These are phyloP conservation scores for Apotomis turbidana DNA, from an alignment of 2,888 invertebrate species.

Conservation along the genomic window DNA sequence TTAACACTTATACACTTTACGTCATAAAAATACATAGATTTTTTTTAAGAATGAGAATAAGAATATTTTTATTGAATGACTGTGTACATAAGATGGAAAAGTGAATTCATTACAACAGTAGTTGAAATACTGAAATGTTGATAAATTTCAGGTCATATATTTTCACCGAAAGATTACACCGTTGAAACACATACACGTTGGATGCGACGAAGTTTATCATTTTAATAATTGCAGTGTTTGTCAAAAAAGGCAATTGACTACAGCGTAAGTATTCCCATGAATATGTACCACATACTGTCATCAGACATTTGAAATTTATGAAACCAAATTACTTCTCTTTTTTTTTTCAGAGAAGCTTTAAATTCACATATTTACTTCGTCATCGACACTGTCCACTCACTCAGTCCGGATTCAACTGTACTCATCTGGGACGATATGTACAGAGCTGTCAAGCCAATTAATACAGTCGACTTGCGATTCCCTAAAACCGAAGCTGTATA, in stretches of 20 bases:
- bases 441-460: constrained; percentile 77
- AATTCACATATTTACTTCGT: constrained; percentile 85
- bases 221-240: constrained; percentile 86
- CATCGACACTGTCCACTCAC: constrained; percentile 71
- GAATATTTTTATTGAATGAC: too few relatives aligned
- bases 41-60: too few relatives aligned
- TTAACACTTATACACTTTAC: too few relatives aligned
- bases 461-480: constrained; percentile 73
- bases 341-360: constrained; percentile 82
- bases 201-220: constrained; percentile 92
- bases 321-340: constrained; percentile 18
- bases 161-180: constrained; percentile 63
- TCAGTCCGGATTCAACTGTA: constrained; percentile 80
- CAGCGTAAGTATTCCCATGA: constrained; percentile 56
- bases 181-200: constrained; percentile 86
- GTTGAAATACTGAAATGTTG: not conserved
- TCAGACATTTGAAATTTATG: not conserved
- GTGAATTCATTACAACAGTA: too few relatives aligned
- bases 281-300: not conserved
- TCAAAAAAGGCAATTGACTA: constrained; percentile 47
- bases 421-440: constrained; percentile 95
- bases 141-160: constrained; percentile 62
- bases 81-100: too few relatives aligned
- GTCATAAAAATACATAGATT: too few relatives aligned
- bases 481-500: constrained; percentile 85